phyloP scores from a whole-genome alignment of 2,113 vertebrate genomes.

The Vidua macroura region DNA sequence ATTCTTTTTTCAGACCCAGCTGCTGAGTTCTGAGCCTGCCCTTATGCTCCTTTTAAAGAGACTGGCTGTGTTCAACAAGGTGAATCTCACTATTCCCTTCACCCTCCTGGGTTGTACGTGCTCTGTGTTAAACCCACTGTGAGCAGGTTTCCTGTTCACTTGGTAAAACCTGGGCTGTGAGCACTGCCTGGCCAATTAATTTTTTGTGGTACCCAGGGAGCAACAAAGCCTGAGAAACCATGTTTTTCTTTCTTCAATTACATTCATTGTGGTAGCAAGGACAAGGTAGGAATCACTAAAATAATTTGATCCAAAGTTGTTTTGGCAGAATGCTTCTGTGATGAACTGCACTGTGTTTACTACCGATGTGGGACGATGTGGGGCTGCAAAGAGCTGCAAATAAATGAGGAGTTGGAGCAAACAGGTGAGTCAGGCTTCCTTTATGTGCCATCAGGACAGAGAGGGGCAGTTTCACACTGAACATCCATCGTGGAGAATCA shows the following conservation, averaged over 20 bases:
- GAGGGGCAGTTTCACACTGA: not conserved
- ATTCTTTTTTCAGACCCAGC: not conserved
- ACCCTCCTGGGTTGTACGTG: not conserved
- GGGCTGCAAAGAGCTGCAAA: not conserved
- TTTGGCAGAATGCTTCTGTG: not conserved
- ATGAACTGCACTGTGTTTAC: not conserved
- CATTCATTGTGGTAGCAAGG: not conserved
- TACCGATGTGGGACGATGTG: not conserved
- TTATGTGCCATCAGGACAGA: not conserved
- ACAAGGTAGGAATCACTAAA: not conserved
- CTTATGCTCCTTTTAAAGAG: not conserved
- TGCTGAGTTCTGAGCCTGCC: not conserved
- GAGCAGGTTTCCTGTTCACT: not conserved
- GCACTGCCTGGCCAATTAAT: not conserved
- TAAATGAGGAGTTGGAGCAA: not conserved
- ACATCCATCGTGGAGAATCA: not conserved
- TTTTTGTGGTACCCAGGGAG: not conserved
- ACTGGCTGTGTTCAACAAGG: not conserved
- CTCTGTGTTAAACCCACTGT: not conserved
- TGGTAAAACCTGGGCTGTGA: not conserved
- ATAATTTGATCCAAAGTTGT: not conserved
- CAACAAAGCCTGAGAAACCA: not conserved
- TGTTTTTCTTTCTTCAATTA: not conserved
- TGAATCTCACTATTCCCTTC: not conserved
- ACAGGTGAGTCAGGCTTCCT: conserved; percentile 4